Conservation (phyloP, 2,888 invertebrate species). For the Andrena haemorrhoa region DNA sequence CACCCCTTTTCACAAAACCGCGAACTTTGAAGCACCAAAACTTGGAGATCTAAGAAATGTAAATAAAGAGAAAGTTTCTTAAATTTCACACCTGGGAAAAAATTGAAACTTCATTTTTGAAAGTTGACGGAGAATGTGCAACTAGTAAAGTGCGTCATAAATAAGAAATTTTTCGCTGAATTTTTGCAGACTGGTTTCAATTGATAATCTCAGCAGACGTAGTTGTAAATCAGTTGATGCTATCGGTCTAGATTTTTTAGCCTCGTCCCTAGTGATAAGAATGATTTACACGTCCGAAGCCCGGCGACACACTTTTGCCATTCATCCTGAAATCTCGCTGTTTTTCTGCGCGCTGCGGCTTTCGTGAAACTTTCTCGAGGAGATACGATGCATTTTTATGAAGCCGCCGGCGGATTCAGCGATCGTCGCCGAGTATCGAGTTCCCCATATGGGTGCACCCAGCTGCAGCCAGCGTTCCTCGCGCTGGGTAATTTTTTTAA, state of each 20-base stretch:
- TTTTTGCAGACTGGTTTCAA: neutral
- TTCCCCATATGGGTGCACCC: neutral
- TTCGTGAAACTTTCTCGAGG: constrained; percentile 57
- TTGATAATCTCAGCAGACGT: neutral
- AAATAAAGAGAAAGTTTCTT: too few species aligned
- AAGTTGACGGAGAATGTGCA: too few species aligned
- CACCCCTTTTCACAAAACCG: neutral
- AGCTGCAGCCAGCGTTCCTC: neutral
- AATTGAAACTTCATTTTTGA: too few species aligned
- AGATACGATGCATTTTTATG: constrained; percentile 53
- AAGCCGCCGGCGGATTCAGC: constrained; percentile 19
- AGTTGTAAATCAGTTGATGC: neutral
- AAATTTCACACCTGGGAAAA: too few species aligned
- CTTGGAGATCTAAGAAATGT: neutral
- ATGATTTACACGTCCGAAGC: constrained; percentile 31
- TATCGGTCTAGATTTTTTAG: neutral
- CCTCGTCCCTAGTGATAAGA: constrained; percentile 10
- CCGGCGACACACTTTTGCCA: constrained; percentile 42
- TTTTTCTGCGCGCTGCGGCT: constrained; percentile 46
- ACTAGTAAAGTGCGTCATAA: too few species aligned
- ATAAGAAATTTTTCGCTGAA: neutral
- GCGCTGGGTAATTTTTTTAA: constrained; percentile 12
- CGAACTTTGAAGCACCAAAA: neutral
- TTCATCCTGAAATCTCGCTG: constrained; percentile 47
- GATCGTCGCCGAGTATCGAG: constrained; percentile 24